Evolutionary conservation across 1,140 invertebrate genomes (phyloP).

Genomic region (Pseudomyrmex concolor): DNA sequence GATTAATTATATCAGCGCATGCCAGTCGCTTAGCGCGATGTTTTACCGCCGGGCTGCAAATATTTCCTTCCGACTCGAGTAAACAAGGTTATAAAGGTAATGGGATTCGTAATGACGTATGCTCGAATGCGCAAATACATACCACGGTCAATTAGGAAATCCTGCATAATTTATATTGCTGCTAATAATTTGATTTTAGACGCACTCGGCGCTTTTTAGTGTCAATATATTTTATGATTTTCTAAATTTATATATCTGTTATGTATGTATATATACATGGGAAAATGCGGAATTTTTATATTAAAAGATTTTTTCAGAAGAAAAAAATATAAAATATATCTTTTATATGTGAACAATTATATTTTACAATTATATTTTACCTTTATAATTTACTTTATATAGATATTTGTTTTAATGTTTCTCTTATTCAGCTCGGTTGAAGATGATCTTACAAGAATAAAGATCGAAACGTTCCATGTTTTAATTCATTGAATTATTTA

Average conservation of each 20-base stretch:
- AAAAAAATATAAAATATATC: too few species aligned
- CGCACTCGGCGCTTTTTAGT: neutral
- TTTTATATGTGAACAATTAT: too few species aligned
- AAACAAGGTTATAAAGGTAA: conserved; percentile 29
- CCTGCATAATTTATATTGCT: neutral
- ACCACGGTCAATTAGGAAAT: neutral
- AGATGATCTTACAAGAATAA: too few species aligned
- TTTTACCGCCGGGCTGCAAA: conserved; percentile 52
- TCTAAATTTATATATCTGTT: neutral
- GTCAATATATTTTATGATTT: neutral
- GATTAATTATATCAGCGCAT: conserved; percentile 12
- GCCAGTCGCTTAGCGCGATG: neutral
- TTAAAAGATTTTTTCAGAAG: too few species aligned
- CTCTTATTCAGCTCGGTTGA: too few species aligned
- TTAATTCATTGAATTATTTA: too few species aligned
- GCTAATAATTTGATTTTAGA: neutral
- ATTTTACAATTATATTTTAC: too few species aligned
- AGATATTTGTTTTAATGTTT: too few species aligned
- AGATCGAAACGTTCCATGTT: too few species aligned
- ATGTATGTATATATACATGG: neutral
- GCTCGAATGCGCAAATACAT: neutral
- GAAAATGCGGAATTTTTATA: neutral
- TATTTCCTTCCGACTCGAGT: conserved; percentile 43
- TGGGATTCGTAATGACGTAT: conserved; percentile 27
- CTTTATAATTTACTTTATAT: too few species aligned